Percentiles rank a stretch among this genome's conserved stretches.
Conservation (phyloP, 1,140 invertebrate species). For the Vollenhovia emeryi region DNA sequence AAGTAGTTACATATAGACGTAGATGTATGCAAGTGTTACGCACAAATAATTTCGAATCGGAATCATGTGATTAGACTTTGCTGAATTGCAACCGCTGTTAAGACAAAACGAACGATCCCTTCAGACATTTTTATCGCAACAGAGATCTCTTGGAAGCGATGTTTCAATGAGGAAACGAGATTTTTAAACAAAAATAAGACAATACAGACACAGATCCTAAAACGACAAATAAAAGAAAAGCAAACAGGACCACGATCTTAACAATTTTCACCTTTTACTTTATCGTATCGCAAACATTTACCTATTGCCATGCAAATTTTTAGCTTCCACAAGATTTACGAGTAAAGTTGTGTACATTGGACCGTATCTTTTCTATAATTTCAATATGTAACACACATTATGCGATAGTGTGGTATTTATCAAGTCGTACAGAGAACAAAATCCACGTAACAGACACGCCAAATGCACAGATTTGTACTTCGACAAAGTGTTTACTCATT, state of each 20-base stretch:
- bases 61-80: slow-evolving; percentile 78
- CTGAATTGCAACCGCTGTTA: slow-evolving; percentile 85
- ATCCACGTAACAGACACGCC: background rate
- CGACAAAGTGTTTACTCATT: background rate
- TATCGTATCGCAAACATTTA: slow-evolving; percentile 31
- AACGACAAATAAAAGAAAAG: background rate
- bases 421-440: background rate
- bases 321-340: background rate
- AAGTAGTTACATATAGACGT: slow-evolving; percentile 45
- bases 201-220: background rate
- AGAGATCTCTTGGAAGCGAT: background rate
- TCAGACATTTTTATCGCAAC: slow-evolving; percentile 24
- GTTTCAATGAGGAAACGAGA: slow-evolving; percentile 12
- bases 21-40: slow-evolving; percentile 44
- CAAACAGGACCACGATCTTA: background rate
- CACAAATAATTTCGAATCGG: slow-evolving; percentile 48
- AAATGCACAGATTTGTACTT: background rate
- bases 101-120: slow-evolving; percentile 73
- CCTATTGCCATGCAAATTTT: slow-evolving; percentile 59
- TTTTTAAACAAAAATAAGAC: slow-evolving; percentile 21
- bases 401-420: background rate
- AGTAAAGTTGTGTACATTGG: background rate
- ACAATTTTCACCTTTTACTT: slow-evolving; percentile 4
- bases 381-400: background rate
- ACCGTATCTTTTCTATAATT: background rate